phyloP scores from a whole-genome alignment of 2,797 vertebrate species.

The Melanotaenia nigrans region DNA sequence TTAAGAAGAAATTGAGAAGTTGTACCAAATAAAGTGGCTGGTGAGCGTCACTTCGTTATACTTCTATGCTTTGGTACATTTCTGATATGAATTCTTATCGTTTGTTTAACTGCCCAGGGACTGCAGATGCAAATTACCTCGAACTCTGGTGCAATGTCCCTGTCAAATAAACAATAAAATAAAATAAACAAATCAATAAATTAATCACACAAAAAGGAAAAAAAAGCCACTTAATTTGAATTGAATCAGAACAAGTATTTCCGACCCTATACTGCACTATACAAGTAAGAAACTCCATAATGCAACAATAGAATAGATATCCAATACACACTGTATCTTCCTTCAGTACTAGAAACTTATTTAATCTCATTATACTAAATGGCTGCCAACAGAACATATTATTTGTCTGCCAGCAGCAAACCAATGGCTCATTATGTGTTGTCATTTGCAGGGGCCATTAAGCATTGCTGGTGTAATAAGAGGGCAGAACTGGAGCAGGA shows the following conservation, averaged over 20 bases:
- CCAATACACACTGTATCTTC: neutral
- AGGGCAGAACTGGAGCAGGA: slow-evolving; percentile 24
- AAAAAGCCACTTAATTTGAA: neutral
- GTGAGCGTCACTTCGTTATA: no score
- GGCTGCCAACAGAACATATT: neutral
- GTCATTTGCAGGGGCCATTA: slow-evolving; percentile 7
- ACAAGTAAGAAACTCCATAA: neutral
- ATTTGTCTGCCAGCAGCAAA: neutral
- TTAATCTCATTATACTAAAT: neutral
- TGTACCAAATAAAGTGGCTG: no score
- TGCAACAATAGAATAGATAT: neutral
- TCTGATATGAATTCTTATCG: no score
- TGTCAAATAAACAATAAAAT: no score
- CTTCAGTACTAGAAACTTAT: neutral
- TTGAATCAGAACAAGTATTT: neutral
- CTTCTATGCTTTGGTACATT: no score
- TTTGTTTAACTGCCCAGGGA: no score
- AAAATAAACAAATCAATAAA: no score
- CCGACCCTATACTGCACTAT: neutral
- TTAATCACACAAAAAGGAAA: neutral
- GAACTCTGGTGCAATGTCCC: no score
- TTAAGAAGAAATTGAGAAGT: no score
- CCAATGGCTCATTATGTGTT: slow-evolving; percentile 8
- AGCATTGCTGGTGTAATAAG: slow-evolving; percentile 25
- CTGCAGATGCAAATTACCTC: no score